Evolutionary conservation across 2,113 vertebrate species (phyloP), one percentile per base, ranked within the genome.

Genomic region (Lampris incognitus): DNA sequence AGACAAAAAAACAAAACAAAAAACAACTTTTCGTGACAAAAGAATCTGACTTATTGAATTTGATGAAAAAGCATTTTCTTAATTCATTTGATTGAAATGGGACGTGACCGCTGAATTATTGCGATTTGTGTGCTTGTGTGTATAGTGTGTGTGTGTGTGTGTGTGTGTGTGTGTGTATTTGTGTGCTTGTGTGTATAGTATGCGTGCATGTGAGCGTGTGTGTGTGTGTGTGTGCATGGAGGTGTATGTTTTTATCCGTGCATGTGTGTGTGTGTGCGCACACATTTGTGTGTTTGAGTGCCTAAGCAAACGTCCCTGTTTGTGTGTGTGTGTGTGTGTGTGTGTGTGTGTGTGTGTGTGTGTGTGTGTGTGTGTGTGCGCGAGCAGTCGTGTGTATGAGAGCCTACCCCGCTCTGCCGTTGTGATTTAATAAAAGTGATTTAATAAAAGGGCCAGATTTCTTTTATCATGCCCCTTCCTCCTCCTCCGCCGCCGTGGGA

Each of bases 361-460:
- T 59, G 36, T 64, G n/a, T n/a, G 49, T 74, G 6, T 51, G 37
- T 51, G 2, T 50, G 52, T 54, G 69, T 2, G 13, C 38, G 38
- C 38, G 55, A 9, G 10, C 1, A 48, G 24, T 3, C 37, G 55
- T 57, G 24, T 56, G 54, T 56, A 5, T 56, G 54, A 24, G 4
- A 36, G 5, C n/a, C 3, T 1, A 72, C 51, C 74, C 24, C 36
- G 58, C 24, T 39, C 54, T 55, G 63, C 51, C 56, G 50, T 72
- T 58, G 55, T 72, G 4, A 36, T 56, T 36, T 24, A 11, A 56
- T 56, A 24, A n/a, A 71, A 83, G 68, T 80, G 57, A 82, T 86
- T 72, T 78, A 75, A 73, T 85, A 58, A 87, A 81, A 81, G 67
- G 48, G 38, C 78, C 52, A 61, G 79, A 78, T 74, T 66, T 78